phyloP scores from a whole-genome alignment of 2,888 invertebrate genomes.

The Chaetoderma sp. region DNA sequence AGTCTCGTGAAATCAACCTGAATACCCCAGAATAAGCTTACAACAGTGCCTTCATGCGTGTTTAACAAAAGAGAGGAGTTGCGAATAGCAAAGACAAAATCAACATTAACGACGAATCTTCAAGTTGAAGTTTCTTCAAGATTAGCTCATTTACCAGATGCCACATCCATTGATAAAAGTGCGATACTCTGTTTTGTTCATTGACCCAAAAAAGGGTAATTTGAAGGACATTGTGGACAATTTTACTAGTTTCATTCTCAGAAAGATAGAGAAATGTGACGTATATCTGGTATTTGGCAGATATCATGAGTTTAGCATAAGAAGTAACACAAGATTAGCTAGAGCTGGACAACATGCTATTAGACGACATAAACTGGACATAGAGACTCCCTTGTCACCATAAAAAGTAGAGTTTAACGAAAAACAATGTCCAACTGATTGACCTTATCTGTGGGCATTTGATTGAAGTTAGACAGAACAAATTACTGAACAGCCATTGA shows the following conservation, averaged over 20 bases:
- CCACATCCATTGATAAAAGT: not conserved
- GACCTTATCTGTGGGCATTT: not conserved
- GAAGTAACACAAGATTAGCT: not conserved
- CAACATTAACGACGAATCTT: not conserved
- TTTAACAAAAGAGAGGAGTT: not conserved
- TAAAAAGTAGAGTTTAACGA: not conserved
- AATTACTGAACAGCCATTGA: no score
- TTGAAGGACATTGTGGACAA: not conserved
- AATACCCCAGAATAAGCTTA: not conserved
- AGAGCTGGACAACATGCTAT: not conserved
- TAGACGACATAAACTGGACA: not conserved
- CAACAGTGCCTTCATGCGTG: not conserved
- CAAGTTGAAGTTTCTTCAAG: not conserved
- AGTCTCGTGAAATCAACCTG: not conserved
- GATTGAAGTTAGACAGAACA: no score
- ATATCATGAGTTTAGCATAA: not conserved
- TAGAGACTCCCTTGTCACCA: not conserved
- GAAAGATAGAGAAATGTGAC: not conserved
- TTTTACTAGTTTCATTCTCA: not conserved
- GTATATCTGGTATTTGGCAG: not conserved
- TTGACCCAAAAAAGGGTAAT: not conserved
- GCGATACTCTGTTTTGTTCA: not conserved
- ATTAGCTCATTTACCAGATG: not conserved
- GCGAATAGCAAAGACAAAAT: not conserved
- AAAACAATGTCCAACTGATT: not conserved